These are phyloP conservation scores for Atta cephalotes DNA, from an alignment of 1,140 invertebrate species.

Conservation along the genomic window DNA sequence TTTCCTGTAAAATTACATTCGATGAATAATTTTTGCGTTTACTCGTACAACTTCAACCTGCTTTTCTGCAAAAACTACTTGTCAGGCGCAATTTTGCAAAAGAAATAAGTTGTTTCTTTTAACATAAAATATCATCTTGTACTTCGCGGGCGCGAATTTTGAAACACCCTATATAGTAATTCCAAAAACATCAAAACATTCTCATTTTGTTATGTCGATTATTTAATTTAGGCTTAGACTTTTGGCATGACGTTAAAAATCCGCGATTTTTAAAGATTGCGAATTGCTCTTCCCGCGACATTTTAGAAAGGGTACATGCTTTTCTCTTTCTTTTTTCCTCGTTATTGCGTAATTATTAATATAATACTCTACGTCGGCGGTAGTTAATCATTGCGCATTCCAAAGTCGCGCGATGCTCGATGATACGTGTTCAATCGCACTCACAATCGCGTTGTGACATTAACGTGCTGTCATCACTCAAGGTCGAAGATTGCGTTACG, in stretches of 20 bases:
- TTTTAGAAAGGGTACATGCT: background rate
- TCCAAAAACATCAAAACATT: conserved; percentile 2
- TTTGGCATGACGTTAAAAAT: background rate
- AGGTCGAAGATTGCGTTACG: conserved; percentile 16
- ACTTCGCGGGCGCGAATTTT: no score
- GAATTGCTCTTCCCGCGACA: background rate
- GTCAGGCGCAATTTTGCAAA: no score
- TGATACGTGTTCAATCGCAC: conserved; percentile 7
- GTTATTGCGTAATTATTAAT: conserved; percentile 34
- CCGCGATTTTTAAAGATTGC: background rate
- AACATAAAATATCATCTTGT: no score
- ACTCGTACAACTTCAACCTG: no score
- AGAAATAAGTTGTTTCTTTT: no score
- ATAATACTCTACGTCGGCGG: conserved; percentile 7
- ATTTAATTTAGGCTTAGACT: background rate
- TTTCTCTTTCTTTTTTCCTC: background rate
- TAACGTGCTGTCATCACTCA: conserved; percentile 12
- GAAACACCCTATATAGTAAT: background rate
- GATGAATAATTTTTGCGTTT: no score
- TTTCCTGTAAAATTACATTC: no score
- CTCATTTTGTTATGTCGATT: conserved; percentile 17
- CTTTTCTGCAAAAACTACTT: no score
- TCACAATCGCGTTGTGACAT: conserved; percentile 34
- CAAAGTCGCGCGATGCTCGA: background rate
- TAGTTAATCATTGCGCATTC: conserved; percentile 13